A percentile compares a stretch with the other conserved stretches of the same genome.
These are phyloP conservation scores for Centroberyx gerrardi DNA, from an alignment of 2,797 vertebrate genomes.

Conservation along the genomic window DNA sequence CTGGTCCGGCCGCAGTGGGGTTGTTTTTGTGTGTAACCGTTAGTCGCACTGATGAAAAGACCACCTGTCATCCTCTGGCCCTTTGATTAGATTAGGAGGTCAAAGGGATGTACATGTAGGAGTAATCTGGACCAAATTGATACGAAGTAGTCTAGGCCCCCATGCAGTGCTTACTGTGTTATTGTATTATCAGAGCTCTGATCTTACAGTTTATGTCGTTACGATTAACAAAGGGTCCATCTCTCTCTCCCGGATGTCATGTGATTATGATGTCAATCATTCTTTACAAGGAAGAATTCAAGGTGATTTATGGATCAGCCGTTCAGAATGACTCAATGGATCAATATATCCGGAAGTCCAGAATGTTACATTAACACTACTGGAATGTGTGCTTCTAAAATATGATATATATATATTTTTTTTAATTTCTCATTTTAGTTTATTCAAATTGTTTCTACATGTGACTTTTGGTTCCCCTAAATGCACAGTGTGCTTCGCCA, in stretches of 20 bases:
- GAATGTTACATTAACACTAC: no score
- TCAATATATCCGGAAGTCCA: no score
- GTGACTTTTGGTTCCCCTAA: no score
- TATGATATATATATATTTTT: no score
- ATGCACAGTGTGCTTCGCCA: no score
- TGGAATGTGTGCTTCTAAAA: no score
- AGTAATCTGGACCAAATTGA: slow-evolving; percentile 13
- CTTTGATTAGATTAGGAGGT: slow-evolving; percentile 80
- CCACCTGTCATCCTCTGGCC: slow-evolving; percentile 78
- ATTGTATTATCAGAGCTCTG: slow-evolving; percentile 49
- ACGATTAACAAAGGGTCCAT: neutral
- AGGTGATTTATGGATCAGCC: no score
- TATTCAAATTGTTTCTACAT: no score
- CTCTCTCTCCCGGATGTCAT: neutral
- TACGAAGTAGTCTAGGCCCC: slow-evolving; percentile 56
- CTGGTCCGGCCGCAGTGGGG: slow-evolving; percentile 46
- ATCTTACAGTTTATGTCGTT: slow-evolving; percentile 28
- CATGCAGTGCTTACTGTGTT: slow-evolving; percentile 51
- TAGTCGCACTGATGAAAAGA: slow-evolving; percentile 78
- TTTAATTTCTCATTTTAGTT: no score
- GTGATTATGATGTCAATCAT: slow-evolving; percentile 6
- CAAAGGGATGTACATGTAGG: slow-evolving; percentile 35
- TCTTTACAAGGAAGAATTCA: no score
- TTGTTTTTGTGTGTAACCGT: slow-evolving; percentile 72
- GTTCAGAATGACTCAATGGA: no score